Evolutionary conservation across 2,797 vertebrate genomes (phyloP).

Genomic region (Dicrostonyx torquatus): DNA sequence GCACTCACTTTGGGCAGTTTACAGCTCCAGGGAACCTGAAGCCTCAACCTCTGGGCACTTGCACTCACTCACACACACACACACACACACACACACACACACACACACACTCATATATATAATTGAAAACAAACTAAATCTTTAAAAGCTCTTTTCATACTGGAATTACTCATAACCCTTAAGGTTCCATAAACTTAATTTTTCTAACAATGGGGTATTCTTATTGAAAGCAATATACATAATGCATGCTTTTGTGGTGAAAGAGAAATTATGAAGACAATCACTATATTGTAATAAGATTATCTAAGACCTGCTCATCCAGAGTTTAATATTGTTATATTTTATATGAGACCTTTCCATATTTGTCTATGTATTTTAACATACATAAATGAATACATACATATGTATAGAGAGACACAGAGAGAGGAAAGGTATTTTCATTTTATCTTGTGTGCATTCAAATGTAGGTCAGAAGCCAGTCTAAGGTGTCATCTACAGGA

Average conservation of each 20-base stretch:
- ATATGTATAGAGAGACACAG: not conserved
- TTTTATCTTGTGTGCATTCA: not conserved
- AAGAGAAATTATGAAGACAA: not conserved
- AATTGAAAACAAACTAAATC: not conserved
- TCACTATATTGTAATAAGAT: not conserved
- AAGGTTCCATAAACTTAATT: not conserved
- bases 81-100: not conserved
- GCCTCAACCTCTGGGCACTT: not conserved
- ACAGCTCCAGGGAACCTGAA: not conserved
- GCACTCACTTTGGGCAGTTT: not conserved
- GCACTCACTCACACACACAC: not conserved
- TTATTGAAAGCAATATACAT: not conserved
- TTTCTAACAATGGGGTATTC: not conserved
- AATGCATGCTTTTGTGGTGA: not conserved
- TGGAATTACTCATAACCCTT: not conserved
- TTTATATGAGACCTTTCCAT: not conserved
- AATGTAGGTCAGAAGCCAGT: not conserved
- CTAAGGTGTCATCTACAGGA: not conserved
- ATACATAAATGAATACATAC: no score
- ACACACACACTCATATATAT: not conserved
- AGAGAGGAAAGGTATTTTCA: not conserved
- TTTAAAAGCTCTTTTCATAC: not conserved
- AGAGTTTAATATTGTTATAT: conserved; percentile 30
- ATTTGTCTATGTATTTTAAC: conserved; percentile 6
- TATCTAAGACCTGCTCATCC: not conserved